Percentiles rank a stretch among this genome's conserved stretches.
Evolutionary conservation across 2,888 invertebrate genomes (phyloP).

Genomic region (Eucriotettix oculatus): DNA sequence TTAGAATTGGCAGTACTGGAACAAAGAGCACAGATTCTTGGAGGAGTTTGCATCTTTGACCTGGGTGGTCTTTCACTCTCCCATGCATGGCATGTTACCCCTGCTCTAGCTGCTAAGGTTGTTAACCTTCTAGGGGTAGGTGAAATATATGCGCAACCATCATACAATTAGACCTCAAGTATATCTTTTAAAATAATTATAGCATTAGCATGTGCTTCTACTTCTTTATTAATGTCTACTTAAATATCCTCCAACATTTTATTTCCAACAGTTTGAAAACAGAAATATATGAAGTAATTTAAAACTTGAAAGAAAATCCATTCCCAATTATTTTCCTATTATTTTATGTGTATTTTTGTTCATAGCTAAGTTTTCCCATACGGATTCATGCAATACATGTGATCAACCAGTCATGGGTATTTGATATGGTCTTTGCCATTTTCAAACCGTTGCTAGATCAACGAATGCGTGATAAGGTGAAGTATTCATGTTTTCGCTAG

Average conservation of each 20-base stretch:
- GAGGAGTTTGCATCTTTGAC: slow-evolving; percentile 62
- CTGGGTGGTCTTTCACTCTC: slow-evolving; percentile 49
- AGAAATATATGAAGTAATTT: too few relatives aligned
- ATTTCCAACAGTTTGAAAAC: too few relatives aligned
- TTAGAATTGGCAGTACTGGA: slow-evolving; percentile 60
- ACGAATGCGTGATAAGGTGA: slow-evolving; percentile 36
- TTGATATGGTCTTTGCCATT: slow-evolving; percentile 58
- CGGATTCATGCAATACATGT: slow-evolving; percentile 59
- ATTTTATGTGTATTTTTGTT: not conserved
- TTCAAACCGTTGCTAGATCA: slow-evolving; percentile 60
- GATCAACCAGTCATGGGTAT: slow-evolving; percentile 65
- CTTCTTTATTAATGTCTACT: too few relatives aligned
- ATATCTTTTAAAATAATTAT: too few relatives aligned
- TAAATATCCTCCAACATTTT: too few relatives aligned
- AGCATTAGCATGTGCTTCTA: too few relatives aligned
- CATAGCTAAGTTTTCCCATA: slow-evolving; percentile 48
- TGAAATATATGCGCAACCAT: too few relatives aligned
- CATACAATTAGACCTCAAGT: too few relatives aligned
- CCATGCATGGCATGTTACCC: slow-evolving; percentile 59
- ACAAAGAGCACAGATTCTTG: slow-evolving; percentile 55
- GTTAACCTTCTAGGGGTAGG: slow-evolving; percentile 53
- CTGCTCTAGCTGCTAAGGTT: slow-evolving; percentile 47
- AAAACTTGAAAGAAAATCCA: too few relatives aligned
- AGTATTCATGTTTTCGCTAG: slow-evolving; percentile 2
- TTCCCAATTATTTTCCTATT: too few relatives aligned